A percentile compares a stretch with the other conserved stretches of the same genome.
Conservation (phyloP, 2,888 invertebrate genomes). For the Tipula helvola region DNA sequence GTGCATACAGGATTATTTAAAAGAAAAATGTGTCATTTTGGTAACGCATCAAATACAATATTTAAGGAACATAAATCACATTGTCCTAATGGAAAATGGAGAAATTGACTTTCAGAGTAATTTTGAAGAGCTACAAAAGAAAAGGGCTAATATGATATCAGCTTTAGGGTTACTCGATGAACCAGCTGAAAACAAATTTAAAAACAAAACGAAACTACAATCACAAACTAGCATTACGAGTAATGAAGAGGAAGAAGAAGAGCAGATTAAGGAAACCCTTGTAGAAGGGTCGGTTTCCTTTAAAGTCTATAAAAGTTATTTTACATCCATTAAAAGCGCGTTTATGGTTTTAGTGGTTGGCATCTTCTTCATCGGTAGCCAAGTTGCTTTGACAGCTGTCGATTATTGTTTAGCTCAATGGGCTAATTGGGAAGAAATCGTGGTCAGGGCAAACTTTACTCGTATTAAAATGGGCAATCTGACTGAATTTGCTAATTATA, state of each 20-base stretch:
- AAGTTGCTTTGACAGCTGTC: conserved; percentile 48
- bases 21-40: conserved; percentile 52
- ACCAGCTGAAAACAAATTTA: conserved; percentile 15
- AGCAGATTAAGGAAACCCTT: conserved; percentile 45
- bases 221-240: conserved; percentile 23
- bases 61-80: conserved; percentile 41
- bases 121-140: conserved; percentile 34
- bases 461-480: neutral
- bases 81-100: conserved; percentile 42
- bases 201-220: neutral
- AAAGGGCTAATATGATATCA: conserved; percentile 36
- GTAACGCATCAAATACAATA: conserved; percentile 60
- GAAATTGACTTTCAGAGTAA: conserved; percentile 30
- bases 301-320: conserved; percentile 43
- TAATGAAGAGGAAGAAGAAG: conserved; percentile 36
- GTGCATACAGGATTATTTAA: conserved; percentile 47
- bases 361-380: conserved; percentile 42
- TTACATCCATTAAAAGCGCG: conserved; percentile 42
- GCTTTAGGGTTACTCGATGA: conserved; percentile 26
- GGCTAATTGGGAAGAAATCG: conserved; percentile 33
- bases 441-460: neutral
- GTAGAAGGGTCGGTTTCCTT: conserved; percentile 49
- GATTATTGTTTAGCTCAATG: conserved; percentile 68
- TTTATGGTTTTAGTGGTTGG: conserved; percentile 38
- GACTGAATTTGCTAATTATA: neutral